Evolutionary conservation across 2,113 vertebrate genomes (phyloP).

Genomic region (Urocitellus parryii): DNA sequence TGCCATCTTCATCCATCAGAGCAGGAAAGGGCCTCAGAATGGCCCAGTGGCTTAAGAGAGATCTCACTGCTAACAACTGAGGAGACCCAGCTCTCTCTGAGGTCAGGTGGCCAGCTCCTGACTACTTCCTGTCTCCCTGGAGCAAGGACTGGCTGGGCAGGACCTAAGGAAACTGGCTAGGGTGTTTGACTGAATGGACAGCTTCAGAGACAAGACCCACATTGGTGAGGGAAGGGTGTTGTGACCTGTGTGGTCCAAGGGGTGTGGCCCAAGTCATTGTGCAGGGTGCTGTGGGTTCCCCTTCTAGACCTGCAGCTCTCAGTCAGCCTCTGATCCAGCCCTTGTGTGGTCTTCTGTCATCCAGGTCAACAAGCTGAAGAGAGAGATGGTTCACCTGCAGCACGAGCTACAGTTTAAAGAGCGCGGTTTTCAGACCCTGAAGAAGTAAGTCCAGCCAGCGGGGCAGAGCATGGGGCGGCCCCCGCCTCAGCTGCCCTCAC

Average conservation of each 20-base stretch:
- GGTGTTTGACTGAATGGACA: background rate
- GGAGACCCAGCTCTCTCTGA: background rate
- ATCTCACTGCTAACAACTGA: background rate
- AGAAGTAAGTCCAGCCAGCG: slow-evolving; percentile 91
- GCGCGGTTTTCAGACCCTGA: slow-evolving; percentile 95
- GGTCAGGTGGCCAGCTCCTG: background rate
- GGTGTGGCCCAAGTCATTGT: background rate
- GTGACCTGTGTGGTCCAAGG: background rate
- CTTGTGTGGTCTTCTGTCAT: background rate
- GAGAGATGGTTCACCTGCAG: slow-evolving; percentile 96
- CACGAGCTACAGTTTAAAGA: slow-evolving; percentile 98
- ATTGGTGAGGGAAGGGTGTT: background rate
- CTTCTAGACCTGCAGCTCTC: background rate
- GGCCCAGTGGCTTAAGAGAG: background rate
- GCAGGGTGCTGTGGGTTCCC: background rate
- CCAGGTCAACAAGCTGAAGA: slow-evolving; percentile 97
- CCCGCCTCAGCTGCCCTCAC: background rate
- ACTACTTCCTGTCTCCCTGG: background rate
- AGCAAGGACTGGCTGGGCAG: background rate
- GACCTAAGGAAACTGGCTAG: background rate
- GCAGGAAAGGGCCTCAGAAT: background rate
- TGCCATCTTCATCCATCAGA: background rate
- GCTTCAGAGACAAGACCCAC: background rate
- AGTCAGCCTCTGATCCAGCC: background rate
- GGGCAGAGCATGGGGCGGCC: background rate